These are phyloP conservation scores for Andrena minutula DNA, from an alignment of 2,888 invertebrate species.

Conservation along the genomic window DNA sequence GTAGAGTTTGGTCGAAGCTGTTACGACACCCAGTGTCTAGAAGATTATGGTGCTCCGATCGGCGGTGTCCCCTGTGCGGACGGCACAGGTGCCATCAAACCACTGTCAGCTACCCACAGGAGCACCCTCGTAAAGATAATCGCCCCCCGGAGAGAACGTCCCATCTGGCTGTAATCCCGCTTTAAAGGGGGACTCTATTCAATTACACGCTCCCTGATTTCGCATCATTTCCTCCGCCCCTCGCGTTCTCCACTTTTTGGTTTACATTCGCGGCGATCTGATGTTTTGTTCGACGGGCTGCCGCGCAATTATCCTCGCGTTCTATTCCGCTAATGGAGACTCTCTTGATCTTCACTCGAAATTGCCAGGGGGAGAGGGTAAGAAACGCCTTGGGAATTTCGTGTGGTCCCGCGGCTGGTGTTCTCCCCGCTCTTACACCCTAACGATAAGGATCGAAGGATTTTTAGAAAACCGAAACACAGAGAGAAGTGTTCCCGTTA, in stretches of 20 bases:
- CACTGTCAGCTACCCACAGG: conserved; percentile 20
- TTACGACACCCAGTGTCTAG: no score
- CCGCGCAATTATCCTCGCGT: neutral
- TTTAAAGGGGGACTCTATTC: conserved; percentile 36
- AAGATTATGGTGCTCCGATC: neutral
- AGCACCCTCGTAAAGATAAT: conserved; percentile 49
- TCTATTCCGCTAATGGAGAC: neutral
- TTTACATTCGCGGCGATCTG: neutral
- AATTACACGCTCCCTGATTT: conserved; percentile 47
- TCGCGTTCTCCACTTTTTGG: neutral
- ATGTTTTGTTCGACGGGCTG: neutral
- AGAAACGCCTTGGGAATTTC: conserved; percentile 27
- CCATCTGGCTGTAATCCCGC: neutral
- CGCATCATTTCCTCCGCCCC: neutral
- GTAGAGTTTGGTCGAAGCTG: no score
- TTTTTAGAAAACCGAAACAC: conserved; percentile 33
- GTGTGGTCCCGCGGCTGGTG: neutral
- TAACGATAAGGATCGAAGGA: conserved; percentile 38
- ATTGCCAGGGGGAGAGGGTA: neutral
- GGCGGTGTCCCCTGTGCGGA: conserved; percentile 23
- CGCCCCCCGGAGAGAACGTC: neutral
- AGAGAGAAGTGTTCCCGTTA: conserved; percentile 46
- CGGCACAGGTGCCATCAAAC: conserved; percentile 3
- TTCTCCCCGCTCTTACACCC: conserved; percentile 12
- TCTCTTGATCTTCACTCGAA: neutral